These are phyloP conservation scores for Epinephelus malabaricus DNA, from an alignment of 2,797 vertebrate species.

Conservation along the genomic window DNA sequence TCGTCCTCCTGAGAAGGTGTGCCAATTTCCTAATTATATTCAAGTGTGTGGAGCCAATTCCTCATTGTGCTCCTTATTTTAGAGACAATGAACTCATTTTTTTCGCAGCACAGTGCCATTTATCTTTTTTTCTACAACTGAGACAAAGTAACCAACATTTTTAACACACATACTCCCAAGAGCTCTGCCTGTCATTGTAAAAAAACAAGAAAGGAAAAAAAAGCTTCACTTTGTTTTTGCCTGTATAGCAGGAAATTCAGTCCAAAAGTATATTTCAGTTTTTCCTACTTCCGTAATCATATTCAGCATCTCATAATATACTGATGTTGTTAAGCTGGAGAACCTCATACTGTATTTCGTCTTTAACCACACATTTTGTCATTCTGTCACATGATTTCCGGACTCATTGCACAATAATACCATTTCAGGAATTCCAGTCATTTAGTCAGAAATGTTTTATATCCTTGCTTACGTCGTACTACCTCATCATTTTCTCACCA, in stretches of 20 bases:
- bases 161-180: not conserved
- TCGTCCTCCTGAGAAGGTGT: not conserved
- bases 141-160: not conserved
- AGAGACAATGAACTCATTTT: not conserved
- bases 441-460: constrained; percentile 6
- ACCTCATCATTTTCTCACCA: not conserved
- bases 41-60: not conserved
- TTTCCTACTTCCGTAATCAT: not conserved
- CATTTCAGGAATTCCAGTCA: constrained; percentile 14
- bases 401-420: not conserved
- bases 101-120: not conserved
- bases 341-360: not conserved
- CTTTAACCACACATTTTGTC: constrained; percentile 21
- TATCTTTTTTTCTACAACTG: constrained; percentile 1
- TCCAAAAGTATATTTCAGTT: constrained; percentile 4
- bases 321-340: constrained; percentile 24
- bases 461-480: constrained; percentile 5
- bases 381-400: constrained; percentile 13
- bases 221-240: not conserved
- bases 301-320: constrained; percentile 18
- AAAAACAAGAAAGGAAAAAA: not conserved
- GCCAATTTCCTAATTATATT: constrained; percentile 11
- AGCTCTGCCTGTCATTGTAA: not conserved
- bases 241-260: not conserved
- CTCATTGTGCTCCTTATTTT: not conserved